phyloP scores from a whole-genome alignment of 2,113 vertebrate species.

The Tricholaema leucomelas region DNA sequence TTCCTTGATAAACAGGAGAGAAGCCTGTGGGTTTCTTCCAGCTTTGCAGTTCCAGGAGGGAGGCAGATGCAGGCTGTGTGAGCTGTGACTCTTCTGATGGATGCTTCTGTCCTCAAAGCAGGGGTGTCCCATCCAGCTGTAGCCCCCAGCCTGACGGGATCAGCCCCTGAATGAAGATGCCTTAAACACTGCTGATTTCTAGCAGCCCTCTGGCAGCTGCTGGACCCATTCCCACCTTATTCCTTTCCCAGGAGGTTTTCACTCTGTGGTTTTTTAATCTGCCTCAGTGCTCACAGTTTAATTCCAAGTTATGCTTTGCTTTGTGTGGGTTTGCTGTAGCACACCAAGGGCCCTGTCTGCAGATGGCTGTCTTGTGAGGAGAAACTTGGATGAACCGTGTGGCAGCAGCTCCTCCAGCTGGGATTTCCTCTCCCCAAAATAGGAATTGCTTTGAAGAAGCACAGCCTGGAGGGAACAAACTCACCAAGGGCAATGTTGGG shows the following conservation, averaged over 20 bases:
- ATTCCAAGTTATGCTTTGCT: background rate
- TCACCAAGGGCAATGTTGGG: background rate
- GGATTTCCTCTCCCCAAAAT: background rate
- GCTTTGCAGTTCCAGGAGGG: background rate
- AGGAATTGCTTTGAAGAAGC: background rate
- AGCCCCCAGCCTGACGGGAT: background rate
- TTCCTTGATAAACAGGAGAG: background rate
- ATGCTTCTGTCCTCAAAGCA: rapidly evolving
- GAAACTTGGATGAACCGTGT: background rate
- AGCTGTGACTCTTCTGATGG: background rate
- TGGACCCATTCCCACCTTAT: background rate
- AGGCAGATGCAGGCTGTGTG: background rate
- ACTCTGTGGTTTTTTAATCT: background rate
- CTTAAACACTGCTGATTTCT: background rate
- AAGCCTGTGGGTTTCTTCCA: background rate
- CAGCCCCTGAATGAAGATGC: background rate
- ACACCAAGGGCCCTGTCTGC: rapidly evolving
- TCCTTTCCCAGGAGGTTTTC: background rate
- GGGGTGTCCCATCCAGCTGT: background rate
- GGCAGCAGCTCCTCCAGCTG: background rate
- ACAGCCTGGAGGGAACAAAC: background rate
- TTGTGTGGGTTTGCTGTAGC: background rate
- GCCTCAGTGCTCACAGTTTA: background rate
- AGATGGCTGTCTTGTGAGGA: background rate
- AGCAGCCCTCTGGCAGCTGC: background rate